These are phyloP conservation scores for Takifugu ocellatus DNA, from an alignment of 2,797 vertebrate species.

Conservation along the genomic window DNA sequence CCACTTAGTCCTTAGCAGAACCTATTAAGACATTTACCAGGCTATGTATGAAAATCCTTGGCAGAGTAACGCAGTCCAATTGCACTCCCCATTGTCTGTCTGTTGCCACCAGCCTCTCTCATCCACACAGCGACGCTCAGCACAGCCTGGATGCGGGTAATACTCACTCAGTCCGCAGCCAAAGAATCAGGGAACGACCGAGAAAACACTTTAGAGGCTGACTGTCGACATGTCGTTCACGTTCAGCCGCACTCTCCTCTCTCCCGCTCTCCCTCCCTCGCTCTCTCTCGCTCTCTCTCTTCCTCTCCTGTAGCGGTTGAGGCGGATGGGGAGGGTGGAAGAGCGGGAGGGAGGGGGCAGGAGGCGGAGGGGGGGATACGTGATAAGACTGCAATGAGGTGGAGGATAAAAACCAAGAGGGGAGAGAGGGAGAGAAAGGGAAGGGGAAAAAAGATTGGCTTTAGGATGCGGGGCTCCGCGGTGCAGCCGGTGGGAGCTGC, in stretches of 20 bases:
- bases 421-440: slow-evolving; percentile 11
- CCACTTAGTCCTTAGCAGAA: slow-evolving; percentile 63
- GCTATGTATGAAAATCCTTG: slow-evolving; percentile 67
- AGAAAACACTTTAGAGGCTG: slow-evolving; percentile 75
- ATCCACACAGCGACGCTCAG: slow-evolving; percentile 66
- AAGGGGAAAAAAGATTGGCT: slow-evolving; percentile 44
- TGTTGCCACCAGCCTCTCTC: slow-evolving; percentile 52
- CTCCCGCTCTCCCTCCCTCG: slow-evolving; percentile 22
- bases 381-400: slow-evolving; percentile 82
- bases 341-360: slow-evolving; percentile 13
- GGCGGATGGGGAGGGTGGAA: slow-evolving; percentile 66
- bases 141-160: slow-evolving; percentile 66
- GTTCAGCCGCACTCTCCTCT: slow-evolving; percentile 67
- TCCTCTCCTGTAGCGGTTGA: slow-evolving; percentile 64
- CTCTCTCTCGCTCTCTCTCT: neutral
- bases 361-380: slow-evolving; percentile 48
- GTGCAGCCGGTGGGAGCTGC: slow-evolving; percentile 67
- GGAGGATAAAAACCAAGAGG: slow-evolving; percentile 60
- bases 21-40: slow-evolving; percentile 67
- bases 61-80: slow-evolving; percentile 72
- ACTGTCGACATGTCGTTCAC: slow-evolving; percentile 76
- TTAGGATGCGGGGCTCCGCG: slow-evolving; percentile 76
- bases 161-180: slow-evolving; percentile 79
- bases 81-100: slow-evolving; percentile 69
- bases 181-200: slow-evolving; percentile 73